Evolutionary conservation across 2,113 vertebrate genomes (phyloP), one percentile per base, ranked within the genome.

Genomic region (Scalopus aquaticus): DNA sequence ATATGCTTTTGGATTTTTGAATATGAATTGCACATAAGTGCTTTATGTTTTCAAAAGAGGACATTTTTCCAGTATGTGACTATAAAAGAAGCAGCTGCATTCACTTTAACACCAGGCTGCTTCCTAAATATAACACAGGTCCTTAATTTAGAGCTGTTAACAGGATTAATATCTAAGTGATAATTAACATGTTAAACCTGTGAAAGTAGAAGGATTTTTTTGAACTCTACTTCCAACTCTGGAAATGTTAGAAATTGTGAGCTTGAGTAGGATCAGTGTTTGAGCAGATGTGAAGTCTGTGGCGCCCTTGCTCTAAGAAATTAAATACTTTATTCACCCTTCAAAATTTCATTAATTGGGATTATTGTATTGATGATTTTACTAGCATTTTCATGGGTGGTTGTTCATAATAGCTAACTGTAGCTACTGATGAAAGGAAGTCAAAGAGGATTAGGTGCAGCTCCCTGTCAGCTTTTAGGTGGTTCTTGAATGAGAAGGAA

Each of bases 81-180:
- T 78, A 51, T 92, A 80, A 94, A 88, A 67, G 72, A 88, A 94
- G 78, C 78, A 94, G 44, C 81, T 76, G 6, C 70, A 77, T 86
- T 94, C 30, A 80, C 35, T 95, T 88, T 88, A 97, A 84, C 62
- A 76, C 32, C 30, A 86, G 46, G 10, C 54, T 92, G 44, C 64
- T 79, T 87, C 69, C 77, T 92, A 93, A 93, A 93, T 95, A 92
- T 91, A 94, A 81, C 62, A 67, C 30, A 35, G n/a, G 51, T 74
- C 73, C 77, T 96, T 95, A 92, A 94, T 94, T 94, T 93, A 93
- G 92, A 88, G 64, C 54, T 97, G 62, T 90, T 96, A 95, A 90
- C 67, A 80, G 42, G 77, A 95, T 97, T 97, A 96, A 92, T 96
- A 92, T 88, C 82, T 65, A 74, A 94, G 94, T 73, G 95, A 91